Evolutionary conservation across 2,888 invertebrate genomes (phyloP), one percentile per base, ranked within the genome.

Genomic region (Caradrina kadenii): DNA sequence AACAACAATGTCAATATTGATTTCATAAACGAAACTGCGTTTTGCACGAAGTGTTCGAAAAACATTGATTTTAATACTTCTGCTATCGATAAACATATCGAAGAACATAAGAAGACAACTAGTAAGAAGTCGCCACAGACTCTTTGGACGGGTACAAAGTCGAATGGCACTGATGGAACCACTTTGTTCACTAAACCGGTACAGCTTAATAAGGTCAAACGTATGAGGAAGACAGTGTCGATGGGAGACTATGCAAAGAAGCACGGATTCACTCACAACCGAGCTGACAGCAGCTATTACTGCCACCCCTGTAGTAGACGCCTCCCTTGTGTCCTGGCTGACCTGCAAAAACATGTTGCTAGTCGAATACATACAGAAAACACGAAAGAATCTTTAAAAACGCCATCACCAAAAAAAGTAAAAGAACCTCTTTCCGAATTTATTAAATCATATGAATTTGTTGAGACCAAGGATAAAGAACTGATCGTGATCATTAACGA

Each of bases 171-270:
- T 7, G 65, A 74, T 1, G 53, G 13, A 35, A 77, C 69, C 10
- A 74, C 59, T 4, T 61, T 77, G 45, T 77, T 21, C n/a, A 79
- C 77, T 0, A 74, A 63, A 8, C 77, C 77, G 39, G 59, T 77
- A 10, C n/a, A 50, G 54, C 17, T 79, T 50, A 42, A 10, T 6
- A 66, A 63, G 42, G 31, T 22, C 0, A 59, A 69, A 35, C 13
- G 2, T 4, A 13, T 13, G 7, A 10, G 6, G 10, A 26, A 35
- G n/a, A 21, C 10, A 0, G 26, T 26, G 11, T 26, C 63, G 6
- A 8, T 65, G 13, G 64, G 19, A 42, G 66, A 63, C 0, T 79
- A 58, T 31, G 76, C 80, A 10, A 68, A 63, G 10, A 35, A 55
- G 22, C 62, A 79, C 15, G 76, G 72, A 15, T 63, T 79, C n/a